Evolutionary conservation across 2,888 invertebrate species (phyloP).

Genomic region (Dexiosoma caninum): DNA sequence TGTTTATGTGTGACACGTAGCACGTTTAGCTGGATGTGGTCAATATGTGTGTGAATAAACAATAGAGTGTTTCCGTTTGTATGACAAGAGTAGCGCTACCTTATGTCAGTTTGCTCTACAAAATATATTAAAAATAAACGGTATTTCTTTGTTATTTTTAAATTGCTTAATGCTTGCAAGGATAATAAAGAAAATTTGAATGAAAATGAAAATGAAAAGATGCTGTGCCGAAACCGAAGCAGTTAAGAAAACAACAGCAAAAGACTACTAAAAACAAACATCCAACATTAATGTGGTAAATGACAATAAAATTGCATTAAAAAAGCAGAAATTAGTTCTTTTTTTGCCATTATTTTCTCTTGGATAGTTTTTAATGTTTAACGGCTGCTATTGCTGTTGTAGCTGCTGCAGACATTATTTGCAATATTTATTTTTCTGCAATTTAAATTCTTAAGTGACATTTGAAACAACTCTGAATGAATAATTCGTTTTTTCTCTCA

Average conservation of each 20-base stretch:
- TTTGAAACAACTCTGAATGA: conserved; percentile 46
- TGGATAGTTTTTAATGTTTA: neutral
- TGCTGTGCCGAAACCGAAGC: conserved; percentile 3
- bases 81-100: neutral
- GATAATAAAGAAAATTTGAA: conserved; percentile 21
- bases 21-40: neutral
- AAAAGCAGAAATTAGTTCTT: conserved; percentile 38
- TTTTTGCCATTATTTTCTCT: conserved; percentile 4
- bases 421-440: conserved; percentile 37
- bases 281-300: conserved; percentile 18
- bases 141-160: neutral
- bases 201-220: conserved; percentile 12
- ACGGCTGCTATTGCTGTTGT: neutral
- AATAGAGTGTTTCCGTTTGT: too few relatives aligned
- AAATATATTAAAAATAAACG: neutral
- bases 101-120: neutral
- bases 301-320: neutral
- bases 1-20: neutral
- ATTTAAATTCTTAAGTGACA: conserved; percentile 57
- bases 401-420: neutral
- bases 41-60: neutral
- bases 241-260: neutral
- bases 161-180: conserved; percentile 41
- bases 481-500: conserved; percentile 41
- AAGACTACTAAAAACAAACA: neutral